A percentile compares a stretch with the other conserved stretches of the same genome.
Conservation (phyloP, 2,888 invertebrate species). For the Scaptomyza cyrtandrae region DNA sequence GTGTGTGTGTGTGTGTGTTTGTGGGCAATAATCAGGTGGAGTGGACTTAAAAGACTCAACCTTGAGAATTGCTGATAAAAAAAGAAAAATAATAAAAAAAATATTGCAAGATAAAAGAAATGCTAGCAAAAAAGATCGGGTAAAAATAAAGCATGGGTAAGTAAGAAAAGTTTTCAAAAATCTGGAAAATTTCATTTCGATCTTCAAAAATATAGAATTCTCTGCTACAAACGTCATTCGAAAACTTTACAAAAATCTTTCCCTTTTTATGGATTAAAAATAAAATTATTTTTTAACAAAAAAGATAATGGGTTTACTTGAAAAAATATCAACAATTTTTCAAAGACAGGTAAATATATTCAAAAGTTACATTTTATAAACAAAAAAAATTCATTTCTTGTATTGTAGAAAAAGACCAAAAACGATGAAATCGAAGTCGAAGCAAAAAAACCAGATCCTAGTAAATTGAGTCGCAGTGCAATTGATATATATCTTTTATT, state of each 20-base stretch:
- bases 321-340: neutral
- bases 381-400: neutral
- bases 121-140: neutral
- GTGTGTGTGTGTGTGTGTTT: neutral
- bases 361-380: neutral
- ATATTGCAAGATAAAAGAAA: conserved; percentile 4
- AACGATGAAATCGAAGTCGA: neutral
- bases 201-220: neutral
- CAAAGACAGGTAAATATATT: conserved; percentile 8
- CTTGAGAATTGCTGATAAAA: conserved; percentile 40
- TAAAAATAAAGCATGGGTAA: neutral
- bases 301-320: neutral
- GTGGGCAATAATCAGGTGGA: conserved; percentile 44
- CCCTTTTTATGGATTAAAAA: neutral
- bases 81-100: conserved; percentile 16
- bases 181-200: neutral
- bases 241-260: no score
- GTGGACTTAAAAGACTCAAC: conserved; percentile 24
- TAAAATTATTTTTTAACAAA: neutral
- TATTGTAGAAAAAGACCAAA: neutral
- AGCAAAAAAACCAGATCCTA: no score
- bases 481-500: no score
- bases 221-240: neutral
- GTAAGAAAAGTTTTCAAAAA: neutral
- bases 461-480: no score